Conservation (phyloP, 2,113 vertebrate species). For the Electrona antarctica region DNA sequence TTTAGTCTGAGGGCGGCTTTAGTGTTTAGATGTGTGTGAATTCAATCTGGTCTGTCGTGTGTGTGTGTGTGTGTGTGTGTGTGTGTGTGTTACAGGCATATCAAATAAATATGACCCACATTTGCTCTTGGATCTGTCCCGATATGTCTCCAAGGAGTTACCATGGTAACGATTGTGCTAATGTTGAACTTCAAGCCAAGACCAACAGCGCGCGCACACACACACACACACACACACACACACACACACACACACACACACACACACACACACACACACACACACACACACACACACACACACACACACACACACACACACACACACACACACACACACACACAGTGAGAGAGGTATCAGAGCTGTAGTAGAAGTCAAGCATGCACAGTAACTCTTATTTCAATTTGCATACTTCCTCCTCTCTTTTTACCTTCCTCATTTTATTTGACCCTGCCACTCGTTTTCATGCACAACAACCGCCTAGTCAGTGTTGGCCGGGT, state of each 20-base stretch:
- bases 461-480: not conserved
- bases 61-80: slow-evolving; percentile 18
- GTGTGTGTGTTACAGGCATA: slow-evolving; percentile 9
- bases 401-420: not conserved
- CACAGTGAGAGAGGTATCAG: not conserved
- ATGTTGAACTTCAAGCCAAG: slow-evolving; percentile 48
- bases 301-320: slow-evolving; percentile 24
- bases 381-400: not conserved
- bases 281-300: slow-evolving; percentile 15
- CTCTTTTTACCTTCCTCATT: not conserved
- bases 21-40: not conserved
- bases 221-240: slow-evolving; percentile 21
- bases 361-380: too few species aligned
- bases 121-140: slow-evolving; percentile 35
- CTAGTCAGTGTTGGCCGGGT: too few species aligned
- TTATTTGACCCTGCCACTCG: not conserved
- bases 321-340: slow-evolving; percentile 26
- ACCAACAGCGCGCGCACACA: slow-evolving; percentile 33
- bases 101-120: slow-evolving; percentile 58
- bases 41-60: too few species aligned
- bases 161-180: slow-evolving; percentile 51
- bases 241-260: slow-evolving; percentile 20
- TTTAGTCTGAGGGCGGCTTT: too few species aligned
- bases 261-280: slow-evolving; percentile 23
- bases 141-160: slow-evolving; percentile 56